These are phyloP conservation scores for Meiosimyza platycephala DNA, from an alignment of 2,888 invertebrate species.

Conservation along the genomic window DNA sequence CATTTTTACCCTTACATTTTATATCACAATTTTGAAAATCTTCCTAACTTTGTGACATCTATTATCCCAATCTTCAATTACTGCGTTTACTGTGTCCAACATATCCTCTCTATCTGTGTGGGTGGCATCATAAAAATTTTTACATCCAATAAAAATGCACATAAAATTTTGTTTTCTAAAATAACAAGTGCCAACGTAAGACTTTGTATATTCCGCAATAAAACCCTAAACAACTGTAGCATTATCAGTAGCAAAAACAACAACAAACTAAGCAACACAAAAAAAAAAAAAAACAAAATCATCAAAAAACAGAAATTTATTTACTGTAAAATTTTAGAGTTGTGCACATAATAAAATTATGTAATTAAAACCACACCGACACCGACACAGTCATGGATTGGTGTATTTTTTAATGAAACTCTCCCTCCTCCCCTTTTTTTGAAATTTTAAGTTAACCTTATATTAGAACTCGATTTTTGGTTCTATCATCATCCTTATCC, in stretches of 20 bases:
- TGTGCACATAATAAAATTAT: constrained; percentile 37
- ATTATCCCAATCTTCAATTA: constrained; percentile 6
- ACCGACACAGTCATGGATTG: neutral
- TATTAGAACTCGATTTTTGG: too few species aligned
- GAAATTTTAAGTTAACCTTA: too few species aligned
- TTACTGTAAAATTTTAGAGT: constrained; percentile 36
- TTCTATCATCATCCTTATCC: too few species aligned
- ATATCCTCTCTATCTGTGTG: neutral
- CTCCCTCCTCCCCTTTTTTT: too few species aligned
- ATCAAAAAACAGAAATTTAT: constrained; percentile 32
- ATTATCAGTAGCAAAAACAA: neutral
- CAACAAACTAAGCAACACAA: constrained; percentile 13
- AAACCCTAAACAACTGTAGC: neutral
- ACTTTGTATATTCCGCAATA: neutral
- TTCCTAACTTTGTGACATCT: neutral
- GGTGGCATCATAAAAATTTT: neutral
- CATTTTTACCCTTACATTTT: neutral
- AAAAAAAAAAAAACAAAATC: constrained; percentile 25
- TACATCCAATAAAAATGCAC: constrained; percentile 6
- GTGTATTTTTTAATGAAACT: constrained; percentile 18
- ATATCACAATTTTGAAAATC: neutral
- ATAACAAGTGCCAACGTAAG: neutral
- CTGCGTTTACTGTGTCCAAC: neutral
- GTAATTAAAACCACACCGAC: constrained; percentile 34
- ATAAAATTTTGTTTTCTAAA: neutral